These are phyloP conservation scores for Drosophila nikananu DNA, from an alignment of 1,140 invertebrate species.

Conservation along the genomic window DNA sequence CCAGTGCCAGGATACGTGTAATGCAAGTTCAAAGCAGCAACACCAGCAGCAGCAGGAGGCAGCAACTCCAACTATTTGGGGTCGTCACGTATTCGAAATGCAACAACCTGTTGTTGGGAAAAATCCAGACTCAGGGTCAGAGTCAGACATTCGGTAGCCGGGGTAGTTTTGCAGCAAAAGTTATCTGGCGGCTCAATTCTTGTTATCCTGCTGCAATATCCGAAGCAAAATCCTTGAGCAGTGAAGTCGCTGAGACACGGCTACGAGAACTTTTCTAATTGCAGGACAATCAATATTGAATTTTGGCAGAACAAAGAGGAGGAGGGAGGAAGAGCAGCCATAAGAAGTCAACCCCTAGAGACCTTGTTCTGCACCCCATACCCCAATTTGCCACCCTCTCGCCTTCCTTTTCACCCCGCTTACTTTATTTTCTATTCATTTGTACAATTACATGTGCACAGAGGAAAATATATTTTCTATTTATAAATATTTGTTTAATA, in stretches of 20 bases:
- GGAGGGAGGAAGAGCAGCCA: constrained; percentile 2
- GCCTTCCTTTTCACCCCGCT: constrained; percentile 3
- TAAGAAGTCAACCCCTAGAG: constrained; percentile 24
- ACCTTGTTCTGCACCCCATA: neutral
- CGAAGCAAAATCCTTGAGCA: constrained; percentile 20
- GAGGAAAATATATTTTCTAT: neutral
- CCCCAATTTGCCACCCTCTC: constrained; percentile 17
- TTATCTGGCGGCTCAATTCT: constrained; percentile 29
- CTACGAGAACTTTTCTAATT: constrained; percentile 55
- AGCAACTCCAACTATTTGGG: constrained; percentile 71
- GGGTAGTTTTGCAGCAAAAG: constrained; percentile 17
- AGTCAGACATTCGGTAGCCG: constrained; percentile 19
- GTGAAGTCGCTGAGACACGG: constrained; percentile 22
- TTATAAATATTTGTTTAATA: neutral
- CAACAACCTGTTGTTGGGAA: constrained; percentile 79
- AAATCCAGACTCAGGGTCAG: constrained; percentile 48
- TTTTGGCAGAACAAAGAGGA: constrained; percentile 16
- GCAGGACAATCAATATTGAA: constrained; percentile 56
- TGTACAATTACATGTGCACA: constrained; percentile 27
- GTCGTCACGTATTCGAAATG: constrained; percentile 76
- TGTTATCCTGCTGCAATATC: constrained; percentile 34
- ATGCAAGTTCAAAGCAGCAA: constrained; percentile 75
- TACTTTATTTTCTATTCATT: constrained; percentile 25
- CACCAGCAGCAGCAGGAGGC: constrained; percentile 36
- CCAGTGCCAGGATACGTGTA: constrained; percentile 70